Base-by-base conservation (phyloP, 2,113 vertebrate genomes). In the Gymnobelideus leadbeateri region DNA sequence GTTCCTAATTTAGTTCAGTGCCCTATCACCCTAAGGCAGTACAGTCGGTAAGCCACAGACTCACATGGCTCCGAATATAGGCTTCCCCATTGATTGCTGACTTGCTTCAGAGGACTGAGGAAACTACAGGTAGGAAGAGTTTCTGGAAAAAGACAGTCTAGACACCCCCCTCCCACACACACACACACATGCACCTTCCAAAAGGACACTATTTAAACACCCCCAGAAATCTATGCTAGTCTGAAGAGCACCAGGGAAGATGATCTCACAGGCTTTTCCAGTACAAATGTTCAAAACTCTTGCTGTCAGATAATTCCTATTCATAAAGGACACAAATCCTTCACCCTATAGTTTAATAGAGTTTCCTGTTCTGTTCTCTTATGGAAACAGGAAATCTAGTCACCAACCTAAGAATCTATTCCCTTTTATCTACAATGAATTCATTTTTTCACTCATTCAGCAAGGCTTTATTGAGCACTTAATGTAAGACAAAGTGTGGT, bases 1-100 rank as follows among this genome's bases (percentile, higher is more conserved):
- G 23, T 51, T 91, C 51, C 51, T 31, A 8, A 53, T 93, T 94
- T 43, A 93, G 91, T 91, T 97, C 46, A 28, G 89, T 96, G 77
- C 91, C 9, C 3, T 57, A 77, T 94, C 94, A 94, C 90, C 46
- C 91, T 51, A 96, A 97, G 93, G 90, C 91, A 96, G 95, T 95
- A 93, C 91, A 5, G 0, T 52, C 23, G 97, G 93, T 49, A 95
- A 96, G 93, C 51, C 95, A 43, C 92, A 95, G 49, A 24, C 57
- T 68, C 91, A 53, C 43, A 92, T 90, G n/a, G 0, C 90, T 97
- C 51, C 55, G 77, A 91, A 54, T 6, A 51, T 1, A 46, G 49
- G 25, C 84, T 96, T 49, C 51, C 77, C 90, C 31, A 25, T 94
- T 51, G 47, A 28, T 10, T 9, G 47, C 54, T 94, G 90, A 96